Percentiles rank a stretch among this genome's conserved stretches.
These are phyloP conservation scores for Pterocles burchelli DNA, from an alignment of 2,113 vertebrate genomes.

Conservation along the genomic window DNA sequence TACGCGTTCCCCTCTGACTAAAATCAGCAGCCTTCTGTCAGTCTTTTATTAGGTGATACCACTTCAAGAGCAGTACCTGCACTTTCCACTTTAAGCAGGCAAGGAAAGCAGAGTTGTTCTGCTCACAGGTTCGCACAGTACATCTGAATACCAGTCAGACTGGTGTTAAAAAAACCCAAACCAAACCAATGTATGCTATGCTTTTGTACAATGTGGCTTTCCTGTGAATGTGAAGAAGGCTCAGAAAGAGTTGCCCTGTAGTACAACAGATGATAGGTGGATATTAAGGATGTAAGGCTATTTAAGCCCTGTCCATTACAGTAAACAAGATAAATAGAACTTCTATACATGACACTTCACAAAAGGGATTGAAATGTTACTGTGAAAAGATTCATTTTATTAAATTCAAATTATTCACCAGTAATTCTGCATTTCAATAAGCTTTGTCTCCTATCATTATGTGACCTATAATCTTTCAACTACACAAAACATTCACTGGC, in stretches of 20 bases:
- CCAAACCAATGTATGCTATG: not conserved
- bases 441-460: not conserved
- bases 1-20: not conserved
- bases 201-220: not conserved
- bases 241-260: not conserved
- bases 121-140: not conserved
- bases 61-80: not conserved
- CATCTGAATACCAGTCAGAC: not conserved
- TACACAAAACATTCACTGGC: not conserved
- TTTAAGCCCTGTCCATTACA: slow-evolving; percentile 17
- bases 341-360: not conserved
- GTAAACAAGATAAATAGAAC: slow-evolving; percentile 25
- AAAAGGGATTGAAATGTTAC: slow-evolving; percentile 46
- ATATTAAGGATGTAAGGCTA: slow-evolving; percentile 11
- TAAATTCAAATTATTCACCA: slow-evolving; percentile 32
- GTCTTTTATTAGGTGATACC: not conserved
- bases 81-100: not conserved
- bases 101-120: not conserved
- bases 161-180: not conserved
- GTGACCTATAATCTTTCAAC: not conserved
- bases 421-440: slow-evolving; percentile 7
- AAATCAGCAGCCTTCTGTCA: not conserved
- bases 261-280: slow-evolving; percentile 27
- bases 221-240: not conserved
- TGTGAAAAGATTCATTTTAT: slow-evolving; percentile 26